Conservation (phyloP, 1,140 invertebrate genomes). For the Batillaria attramentaria region DNA sequence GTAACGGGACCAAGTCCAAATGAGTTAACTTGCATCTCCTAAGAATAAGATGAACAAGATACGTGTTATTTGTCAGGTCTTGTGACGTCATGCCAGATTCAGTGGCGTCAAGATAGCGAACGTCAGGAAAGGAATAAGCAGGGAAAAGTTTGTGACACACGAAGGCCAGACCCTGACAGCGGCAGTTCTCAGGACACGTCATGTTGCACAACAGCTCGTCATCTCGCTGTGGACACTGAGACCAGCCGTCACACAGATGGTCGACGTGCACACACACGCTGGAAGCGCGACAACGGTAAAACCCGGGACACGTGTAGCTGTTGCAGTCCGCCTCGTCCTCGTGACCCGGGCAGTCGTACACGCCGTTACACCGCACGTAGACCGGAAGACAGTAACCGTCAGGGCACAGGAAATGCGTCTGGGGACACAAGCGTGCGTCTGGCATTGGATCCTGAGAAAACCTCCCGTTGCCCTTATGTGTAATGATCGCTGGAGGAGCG, state of each 20-base stretch:
- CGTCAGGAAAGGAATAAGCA: neutral
- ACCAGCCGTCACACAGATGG: constrained; percentile 22
- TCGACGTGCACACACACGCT: constrained; percentile 22
- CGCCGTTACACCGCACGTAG: constrained; percentile 21
- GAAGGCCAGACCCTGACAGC: constrained; percentile 21
- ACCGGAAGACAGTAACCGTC: constrained; percentile 17
- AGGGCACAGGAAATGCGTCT: constrained; percentile 16
- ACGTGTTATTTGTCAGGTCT: neutral
- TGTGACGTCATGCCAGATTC: neutral
- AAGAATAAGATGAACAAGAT: constrained; percentile 10
- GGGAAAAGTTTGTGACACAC: neutral
- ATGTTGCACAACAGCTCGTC: constrained; percentile 12
- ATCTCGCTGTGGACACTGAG: constrained; percentile 29
- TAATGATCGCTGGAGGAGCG: neutral
- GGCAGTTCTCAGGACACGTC: neutral
- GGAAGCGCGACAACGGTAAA: constrained; percentile 22
- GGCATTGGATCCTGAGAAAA: neutral
- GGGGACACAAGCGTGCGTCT: neutral
- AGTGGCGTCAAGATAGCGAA: constrained; percentile 17
- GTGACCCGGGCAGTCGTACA: neutral
- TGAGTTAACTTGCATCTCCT: neutral
- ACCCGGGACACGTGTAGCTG: neutral
- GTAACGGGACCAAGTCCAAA: neutral
- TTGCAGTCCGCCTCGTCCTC: constrained; percentile 19
- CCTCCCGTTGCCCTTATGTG: neutral